phyloP scores from a whole-genome alignment of 2,797 vertebrate genomes.

The Enteromius paludinosus region DNA sequence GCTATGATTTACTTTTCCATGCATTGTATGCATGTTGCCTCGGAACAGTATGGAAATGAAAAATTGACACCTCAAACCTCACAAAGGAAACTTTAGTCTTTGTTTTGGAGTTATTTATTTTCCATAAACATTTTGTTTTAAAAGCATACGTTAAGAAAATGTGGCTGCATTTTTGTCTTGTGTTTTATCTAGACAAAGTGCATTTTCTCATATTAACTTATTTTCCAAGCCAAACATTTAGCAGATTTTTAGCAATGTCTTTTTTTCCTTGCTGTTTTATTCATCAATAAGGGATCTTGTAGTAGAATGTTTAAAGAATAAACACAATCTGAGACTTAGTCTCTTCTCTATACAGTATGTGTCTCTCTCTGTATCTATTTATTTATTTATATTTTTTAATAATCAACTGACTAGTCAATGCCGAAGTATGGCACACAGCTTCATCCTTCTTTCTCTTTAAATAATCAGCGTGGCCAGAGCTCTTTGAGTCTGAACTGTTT shows the following conservation, averaged over 20 bases:
- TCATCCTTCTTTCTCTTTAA: background rate
- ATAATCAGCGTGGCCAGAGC: background rate
- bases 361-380: background rate
- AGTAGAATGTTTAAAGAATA: conserved; percentile 34
- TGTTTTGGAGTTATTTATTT: conserved; percentile 20
- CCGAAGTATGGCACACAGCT: background rate
- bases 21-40: conserved; percentile 14
- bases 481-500: conserved; percentile 8
- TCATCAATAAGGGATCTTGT: conserved; percentile 1
- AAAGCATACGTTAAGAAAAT: background rate
- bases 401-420: background rate
- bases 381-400: background rate
- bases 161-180: background rate
- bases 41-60: background rate
- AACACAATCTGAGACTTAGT: background rate
- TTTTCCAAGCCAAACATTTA: background rate
- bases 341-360: background rate
- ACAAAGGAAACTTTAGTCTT: background rate
- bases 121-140: background rate
- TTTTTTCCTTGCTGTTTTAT: conserved; percentile 5
- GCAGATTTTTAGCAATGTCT: background rate
- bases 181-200: conserved; percentile 5
- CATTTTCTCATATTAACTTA: conserved; percentile 5
- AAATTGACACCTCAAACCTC: background rate
- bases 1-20: background rate